Evolutionary conservation across 2,113 vertebrate genomes (phyloP).

Genomic region (Petroica traversi): DNA sequence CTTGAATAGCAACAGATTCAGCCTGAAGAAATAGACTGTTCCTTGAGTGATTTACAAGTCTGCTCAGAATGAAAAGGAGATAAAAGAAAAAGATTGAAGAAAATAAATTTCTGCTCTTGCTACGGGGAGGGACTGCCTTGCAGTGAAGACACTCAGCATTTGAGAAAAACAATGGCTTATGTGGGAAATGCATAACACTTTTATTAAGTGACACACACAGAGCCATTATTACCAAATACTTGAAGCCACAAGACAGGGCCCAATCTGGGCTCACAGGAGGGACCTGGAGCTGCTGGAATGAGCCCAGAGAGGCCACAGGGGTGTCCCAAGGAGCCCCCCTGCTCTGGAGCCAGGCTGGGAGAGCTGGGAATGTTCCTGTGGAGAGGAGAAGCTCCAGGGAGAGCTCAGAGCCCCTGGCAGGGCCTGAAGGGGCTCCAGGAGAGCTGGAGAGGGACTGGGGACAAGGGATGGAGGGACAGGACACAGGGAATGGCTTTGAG

Average conservation of each 20-base stretch:
- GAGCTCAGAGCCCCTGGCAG: neutral
- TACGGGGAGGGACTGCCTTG: neutral
- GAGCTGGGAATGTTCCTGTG: neutral
- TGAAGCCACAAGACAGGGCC: neutral
- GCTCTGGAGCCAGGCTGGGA: neutral
- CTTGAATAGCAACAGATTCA: conserved; percentile 26
- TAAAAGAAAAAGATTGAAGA: neutral
- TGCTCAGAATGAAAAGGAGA: neutral
- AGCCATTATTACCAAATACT: neutral
- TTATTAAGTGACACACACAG: neutral
- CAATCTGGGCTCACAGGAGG: no score
- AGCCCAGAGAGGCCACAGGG: no score
- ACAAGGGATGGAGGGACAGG: neutral
- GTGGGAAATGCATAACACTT: neutral
- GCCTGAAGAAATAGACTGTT: conserved; percentile 17
- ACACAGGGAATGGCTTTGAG: neutral
- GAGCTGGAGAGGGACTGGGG: neutral
- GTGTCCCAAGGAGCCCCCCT: no score
- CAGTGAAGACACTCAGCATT: neutral
- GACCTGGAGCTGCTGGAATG: no score
- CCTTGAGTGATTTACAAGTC: conserved; percentile 7
- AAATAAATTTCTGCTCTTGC: neutral
- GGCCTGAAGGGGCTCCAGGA: neutral
- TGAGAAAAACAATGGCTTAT: neutral
- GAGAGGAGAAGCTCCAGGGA: neutral